These are phyloP conservation scores for Frieseomelitta varia DNA, from an alignment of 1,140 invertebrate species.

Conservation along the genomic window DNA sequence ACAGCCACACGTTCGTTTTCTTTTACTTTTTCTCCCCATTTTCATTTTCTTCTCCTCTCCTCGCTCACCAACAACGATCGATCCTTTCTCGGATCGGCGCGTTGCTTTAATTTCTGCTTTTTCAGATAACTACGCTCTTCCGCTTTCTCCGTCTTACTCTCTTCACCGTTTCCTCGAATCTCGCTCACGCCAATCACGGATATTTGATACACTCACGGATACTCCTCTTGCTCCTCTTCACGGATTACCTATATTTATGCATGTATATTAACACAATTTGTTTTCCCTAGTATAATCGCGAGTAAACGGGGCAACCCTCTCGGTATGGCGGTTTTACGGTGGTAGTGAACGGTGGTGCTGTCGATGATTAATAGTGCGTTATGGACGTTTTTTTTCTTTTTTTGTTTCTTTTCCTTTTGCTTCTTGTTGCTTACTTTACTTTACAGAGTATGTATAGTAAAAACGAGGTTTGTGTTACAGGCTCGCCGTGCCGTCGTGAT, in stretches of 20 bases:
- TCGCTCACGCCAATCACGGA: slow-evolving; percentile 42
- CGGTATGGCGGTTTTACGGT: slow-evolving; percentile 19
- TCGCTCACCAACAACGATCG: background rate
- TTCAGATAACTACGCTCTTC: slow-evolving; percentile 55
- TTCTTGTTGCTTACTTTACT: slow-evolving; percentile 5
- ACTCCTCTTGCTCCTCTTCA: slow-evolving; percentile 4
- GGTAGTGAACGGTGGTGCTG: background rate
- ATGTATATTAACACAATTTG: slow-evolving; percentile 70
- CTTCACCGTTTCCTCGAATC: slow-evolving; percentile 24
- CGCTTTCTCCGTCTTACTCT: background rate
- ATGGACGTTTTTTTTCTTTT: slow-evolving; percentile 26
- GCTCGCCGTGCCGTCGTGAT: background rate
- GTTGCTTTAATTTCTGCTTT: slow-evolving; percentile 27
- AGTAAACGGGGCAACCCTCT: slow-evolving; percentile 61
- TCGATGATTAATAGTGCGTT: slow-evolving; percentile 28
- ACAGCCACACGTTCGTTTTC: slow-evolving; percentile 38
- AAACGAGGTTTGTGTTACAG: slow-evolving; percentile 18
- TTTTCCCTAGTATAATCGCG: slow-evolving; percentile 75
- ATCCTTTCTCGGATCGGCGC: slow-evolving; percentile 44
- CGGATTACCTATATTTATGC: slow-evolving; percentile 60
- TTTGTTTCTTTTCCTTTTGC: too few relatives aligned
- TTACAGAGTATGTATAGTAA: slow-evolving; percentile 3
- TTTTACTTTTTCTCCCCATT: slow-evolving; percentile 14
- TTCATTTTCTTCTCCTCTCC: background rate
- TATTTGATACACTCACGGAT: slow-evolving; percentile 41